These are phyloP conservation scores for Notospermus geniculatus DNA, from an alignment of 1,140 invertebrate genomes.

Conservation along the genomic window DNA sequence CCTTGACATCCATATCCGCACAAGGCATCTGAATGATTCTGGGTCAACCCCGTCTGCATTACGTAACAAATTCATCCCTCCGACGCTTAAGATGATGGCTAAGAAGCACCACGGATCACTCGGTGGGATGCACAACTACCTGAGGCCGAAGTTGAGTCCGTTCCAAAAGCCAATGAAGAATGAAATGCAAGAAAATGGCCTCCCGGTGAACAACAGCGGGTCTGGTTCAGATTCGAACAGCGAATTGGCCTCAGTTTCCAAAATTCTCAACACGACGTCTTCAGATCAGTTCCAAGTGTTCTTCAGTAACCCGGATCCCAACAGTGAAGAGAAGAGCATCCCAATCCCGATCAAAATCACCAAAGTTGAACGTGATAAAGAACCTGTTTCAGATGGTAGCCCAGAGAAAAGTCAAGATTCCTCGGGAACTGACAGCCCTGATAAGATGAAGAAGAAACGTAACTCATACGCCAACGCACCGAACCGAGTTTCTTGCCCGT, in stretches of 20 bases:
- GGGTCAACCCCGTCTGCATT: not conserved
- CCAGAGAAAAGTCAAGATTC: too few species aligned
- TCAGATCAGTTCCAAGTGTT: constrained; percentile 39
- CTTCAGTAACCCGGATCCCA: constrained; percentile 20
- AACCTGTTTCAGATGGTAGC: not conserved
- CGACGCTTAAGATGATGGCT: constrained; percentile 5
- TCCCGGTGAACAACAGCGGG: constrained; percentile 36
- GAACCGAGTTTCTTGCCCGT: constrained; percentile 85
- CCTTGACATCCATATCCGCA: constrained; percentile 91
- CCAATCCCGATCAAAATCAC: not conserved
- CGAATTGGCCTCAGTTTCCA: constrained; percentile 42
- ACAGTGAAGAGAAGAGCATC: constrained; percentile 15
- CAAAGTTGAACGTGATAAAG: not conserved
- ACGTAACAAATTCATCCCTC: not conserved
- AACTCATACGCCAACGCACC: constrained; percentile 95
- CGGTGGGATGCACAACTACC: too few species aligned
- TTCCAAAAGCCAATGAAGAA: too few species aligned
- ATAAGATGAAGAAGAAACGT: constrained; percentile 69
- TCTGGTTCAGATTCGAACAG: constrained; percentile 29
- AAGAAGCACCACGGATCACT: not conserved
- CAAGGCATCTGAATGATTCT: constrained; percentile 79
- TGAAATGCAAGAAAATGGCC: too few species aligned
- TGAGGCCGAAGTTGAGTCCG: too few species aligned
- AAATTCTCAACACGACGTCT: constrained; percentile 43
- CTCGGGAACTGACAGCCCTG: too few species aligned